A percentile compares a stretch with the other conserved stretches of the same genome.
These are phyloP conservation scores for Rhynchotus rufescens DNA, from an alignment of 2,797 vertebrate genomes.

Conservation along the genomic window DNA sequence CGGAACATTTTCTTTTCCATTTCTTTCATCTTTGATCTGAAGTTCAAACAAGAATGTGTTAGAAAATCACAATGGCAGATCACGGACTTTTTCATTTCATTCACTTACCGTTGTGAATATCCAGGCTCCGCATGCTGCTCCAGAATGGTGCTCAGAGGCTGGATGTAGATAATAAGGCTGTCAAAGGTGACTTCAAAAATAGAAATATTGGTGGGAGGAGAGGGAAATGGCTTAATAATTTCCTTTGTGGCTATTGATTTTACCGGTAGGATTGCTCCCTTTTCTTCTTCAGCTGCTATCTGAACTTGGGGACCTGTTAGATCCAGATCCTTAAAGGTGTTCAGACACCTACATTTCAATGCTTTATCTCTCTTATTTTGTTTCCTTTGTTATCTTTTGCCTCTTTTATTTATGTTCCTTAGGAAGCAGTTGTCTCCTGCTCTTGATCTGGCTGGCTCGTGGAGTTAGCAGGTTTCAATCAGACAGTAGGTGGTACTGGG, in stretches of 20 bases:
- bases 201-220: background rate
- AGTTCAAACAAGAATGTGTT: slow-evolving; percentile 22
- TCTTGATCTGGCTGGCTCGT: background rate
- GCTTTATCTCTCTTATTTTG: background rate
- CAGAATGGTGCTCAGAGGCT: background rate
- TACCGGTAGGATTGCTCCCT: background rate
- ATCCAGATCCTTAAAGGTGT: background rate
- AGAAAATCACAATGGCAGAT: slow-evolving; percentile 8
- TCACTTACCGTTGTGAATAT: background rate
- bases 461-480: background rate
- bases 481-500: background rate
- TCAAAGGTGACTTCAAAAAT: background rate
- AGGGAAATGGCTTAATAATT: background rate
- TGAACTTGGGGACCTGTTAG: background rate
- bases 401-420: background rate
- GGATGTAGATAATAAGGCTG: fast-evolving
- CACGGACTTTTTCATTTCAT: background rate
- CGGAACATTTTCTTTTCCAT: slow-evolving; percentile 25
- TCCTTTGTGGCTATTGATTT: background rate
- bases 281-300: too few species aligned
- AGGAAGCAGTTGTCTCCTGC: background rate
- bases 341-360: background rate
- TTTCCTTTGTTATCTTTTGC: background rate
- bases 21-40: slow-evolving; percentile 42
- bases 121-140: background rate